Conservation (phyloP, 1,140 invertebrate species). For the Anastrepha obliqua region DNA sequence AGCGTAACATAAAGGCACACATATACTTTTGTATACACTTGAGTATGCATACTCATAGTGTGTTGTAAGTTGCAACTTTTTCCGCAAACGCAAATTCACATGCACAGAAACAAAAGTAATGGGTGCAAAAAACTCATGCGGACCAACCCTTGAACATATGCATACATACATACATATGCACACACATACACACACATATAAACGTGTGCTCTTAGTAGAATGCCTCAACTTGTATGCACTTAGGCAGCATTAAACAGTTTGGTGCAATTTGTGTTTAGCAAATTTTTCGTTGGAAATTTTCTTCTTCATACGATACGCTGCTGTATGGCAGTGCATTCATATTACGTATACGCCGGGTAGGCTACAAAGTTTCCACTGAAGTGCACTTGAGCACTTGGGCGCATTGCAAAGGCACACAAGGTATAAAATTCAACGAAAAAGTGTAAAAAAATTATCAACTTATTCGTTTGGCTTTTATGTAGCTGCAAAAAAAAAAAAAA, state of each 20-base stretch:
- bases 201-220: neutral
- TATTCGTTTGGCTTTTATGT: neutral
- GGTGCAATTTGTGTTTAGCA: constrained; percentile 44
- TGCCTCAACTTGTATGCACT: constrained; percentile 4
- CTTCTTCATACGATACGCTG: neutral
- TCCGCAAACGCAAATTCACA: neutral
- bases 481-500: neutral
- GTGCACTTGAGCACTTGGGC: neutral
- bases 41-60: constrained; percentile 26
- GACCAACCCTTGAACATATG: neutral
- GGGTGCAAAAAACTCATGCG: neutral
- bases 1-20: neutral
- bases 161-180: neutral
- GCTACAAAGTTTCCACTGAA: neutral
- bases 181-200: neutral
- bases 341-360: constrained; percentile 39
- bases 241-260: constrained; percentile 42
- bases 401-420: neutral
- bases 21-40: constrained; percentile 2
- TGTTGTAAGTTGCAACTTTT: constrained; percentile 44
- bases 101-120: neutral
- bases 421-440: neutral
- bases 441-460: constrained; percentile 9
- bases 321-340: neutral
- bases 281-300: constrained; percentile 35